A percentile compares a stretch with the other conserved stretches of the same genome.
phyloP scores from a whole-genome alignment of 1,140 invertebrate species.

The Odontomachus brunneus region DNA sequence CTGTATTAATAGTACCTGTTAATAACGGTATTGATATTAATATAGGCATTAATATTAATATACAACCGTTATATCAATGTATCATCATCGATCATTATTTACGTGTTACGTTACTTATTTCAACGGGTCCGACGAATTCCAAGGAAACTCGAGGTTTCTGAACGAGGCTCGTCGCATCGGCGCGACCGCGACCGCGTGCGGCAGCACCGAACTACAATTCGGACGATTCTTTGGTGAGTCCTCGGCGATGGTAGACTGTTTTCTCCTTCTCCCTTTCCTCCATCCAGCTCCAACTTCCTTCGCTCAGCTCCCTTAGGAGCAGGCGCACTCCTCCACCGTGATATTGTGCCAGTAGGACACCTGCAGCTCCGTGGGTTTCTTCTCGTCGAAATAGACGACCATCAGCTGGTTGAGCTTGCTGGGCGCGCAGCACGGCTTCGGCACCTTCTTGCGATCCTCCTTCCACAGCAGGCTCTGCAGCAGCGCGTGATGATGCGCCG shows the following conservation, averaged over 20 bases:
- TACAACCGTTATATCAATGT: background rate
- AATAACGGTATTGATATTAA: no score
- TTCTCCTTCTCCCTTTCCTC: background rate
- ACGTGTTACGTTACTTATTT: no score
- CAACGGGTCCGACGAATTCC: no score
- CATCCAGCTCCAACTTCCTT: no score
- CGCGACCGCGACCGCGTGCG: constrained; percentile 9
- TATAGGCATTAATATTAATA: no score
- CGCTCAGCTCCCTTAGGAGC: constrained; percentile 85
- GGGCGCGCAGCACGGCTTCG: constrained; percentile 90
- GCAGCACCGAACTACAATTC: constrained; percentile 61
- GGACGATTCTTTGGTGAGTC: constrained; percentile 74
- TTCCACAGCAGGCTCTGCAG: constrained; percentile 90
- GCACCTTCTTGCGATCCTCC: constrained; percentile 86
- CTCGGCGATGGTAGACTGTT: constrained; percentile 46
- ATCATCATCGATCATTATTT: constrained; percentile 10
- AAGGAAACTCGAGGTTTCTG: no score
- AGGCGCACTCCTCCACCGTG: constrained; percentile 90
- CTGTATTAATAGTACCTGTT: no score
- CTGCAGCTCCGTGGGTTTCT: constrained; percentile 88
- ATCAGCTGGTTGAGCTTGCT: constrained; percentile 89
- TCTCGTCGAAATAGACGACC: constrained; percentile 89
- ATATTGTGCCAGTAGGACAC: constrained; percentile 91
- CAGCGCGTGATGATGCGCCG: constrained; percentile 90
- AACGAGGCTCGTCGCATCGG: background rate